Base-by-base conservation (phyloP, 2,113 vertebrate species). In the Phalacrocorax brasilianus region DNA sequence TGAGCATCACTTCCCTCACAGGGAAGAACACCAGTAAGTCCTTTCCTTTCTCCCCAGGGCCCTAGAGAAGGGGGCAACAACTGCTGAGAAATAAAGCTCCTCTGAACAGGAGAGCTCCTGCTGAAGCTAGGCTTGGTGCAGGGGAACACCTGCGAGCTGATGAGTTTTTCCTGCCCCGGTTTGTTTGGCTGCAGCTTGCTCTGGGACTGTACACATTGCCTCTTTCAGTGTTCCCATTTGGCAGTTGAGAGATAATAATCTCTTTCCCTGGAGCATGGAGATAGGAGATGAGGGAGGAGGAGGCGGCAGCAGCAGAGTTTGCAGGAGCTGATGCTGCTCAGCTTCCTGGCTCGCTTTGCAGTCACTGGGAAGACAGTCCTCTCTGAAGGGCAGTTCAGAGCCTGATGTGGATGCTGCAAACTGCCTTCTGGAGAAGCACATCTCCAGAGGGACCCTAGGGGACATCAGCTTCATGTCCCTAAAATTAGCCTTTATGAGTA, bases 1-100 rank as follows among this genome's bases (percentile, higher is more conserved):
- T 98, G 71, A 99, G 99, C 96, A 98, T 99, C 95, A 98, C 98
- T 5, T 98, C 99, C 5, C 96, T 99, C 59, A 98, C 98, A 0
- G 98, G 98, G 63, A 99, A 98, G 76, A 97, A 93, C 77, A 89
- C 56, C 95, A 99, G 99, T 99, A 79, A 98, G 98, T 98, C 8
- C 27, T 32, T 27, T 20, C 4, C 47, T 40, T 71, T 53, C 50
- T 62, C n/a, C 12, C 67, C 35, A 11, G 74, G 14, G 12, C n/a
- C 18, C 10, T 8, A 27, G 63, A 49, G 67, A 38, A 92, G 26
- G 24, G 16, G 30, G 10, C 53, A 85, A 40, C 30, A 32, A 9
- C 16, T 38, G 35, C 66, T 79, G 67, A 58, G 65, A 12, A 59
- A 28, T 32, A 79, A 56, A 40, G 22, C 52, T 93, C 0, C 19